Evolutionary conservation across 2,113 vertebrate species (phyloP).

Genomic region (Lampris incognitus): DNA sequence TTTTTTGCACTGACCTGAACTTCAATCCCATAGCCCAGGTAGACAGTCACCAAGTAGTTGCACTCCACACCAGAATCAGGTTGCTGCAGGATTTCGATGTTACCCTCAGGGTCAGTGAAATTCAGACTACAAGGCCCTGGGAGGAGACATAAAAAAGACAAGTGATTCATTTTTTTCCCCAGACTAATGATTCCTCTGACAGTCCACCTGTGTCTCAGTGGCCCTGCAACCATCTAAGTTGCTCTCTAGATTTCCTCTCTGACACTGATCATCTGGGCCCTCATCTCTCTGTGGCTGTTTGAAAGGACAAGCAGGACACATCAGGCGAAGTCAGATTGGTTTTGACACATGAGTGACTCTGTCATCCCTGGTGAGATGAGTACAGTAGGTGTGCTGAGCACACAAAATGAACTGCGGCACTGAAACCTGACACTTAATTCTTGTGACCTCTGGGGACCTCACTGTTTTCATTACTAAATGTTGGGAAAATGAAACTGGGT

Average conservation of each 20-base stretch:
- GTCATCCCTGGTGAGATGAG: constrained; percentile 49
- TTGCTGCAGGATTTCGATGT: constrained; percentile 85
- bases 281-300: constrained; percentile 58
- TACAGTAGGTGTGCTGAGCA: constrained; percentile 46
- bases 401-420: constrained; percentile 48
- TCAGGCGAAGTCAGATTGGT: constrained; percentile 73
- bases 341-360: constrained; percentile 75
- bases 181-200: constrained; percentile 64
- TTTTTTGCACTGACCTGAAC: constrained; percentile 88
- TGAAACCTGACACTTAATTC: constrained; percentile 49
- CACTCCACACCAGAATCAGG: constrained; percentile 86
- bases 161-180: constrained; percentile 70
- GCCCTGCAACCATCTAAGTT: constrained; percentile 66
- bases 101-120: constrained; percentile 91
- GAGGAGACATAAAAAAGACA: constrained; percentile 68
- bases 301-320: constrained; percentile 64
- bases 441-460: constrained; percentile 16
- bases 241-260: constrained; percentile 62
- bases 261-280: constrained; percentile 57
- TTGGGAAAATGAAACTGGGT: not conserved
- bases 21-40: constrained; percentile 95
- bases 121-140: constrained; percentile 91
- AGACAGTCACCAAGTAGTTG: constrained; percentile 92
- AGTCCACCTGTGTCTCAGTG: constrained; percentile 70
- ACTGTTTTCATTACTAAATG: constrained; percentile 22